These are phyloP conservation scores for Dendrolimus pini DNA, from an alignment of 2,888 invertebrate species.

Conservation along the genomic window DNA sequence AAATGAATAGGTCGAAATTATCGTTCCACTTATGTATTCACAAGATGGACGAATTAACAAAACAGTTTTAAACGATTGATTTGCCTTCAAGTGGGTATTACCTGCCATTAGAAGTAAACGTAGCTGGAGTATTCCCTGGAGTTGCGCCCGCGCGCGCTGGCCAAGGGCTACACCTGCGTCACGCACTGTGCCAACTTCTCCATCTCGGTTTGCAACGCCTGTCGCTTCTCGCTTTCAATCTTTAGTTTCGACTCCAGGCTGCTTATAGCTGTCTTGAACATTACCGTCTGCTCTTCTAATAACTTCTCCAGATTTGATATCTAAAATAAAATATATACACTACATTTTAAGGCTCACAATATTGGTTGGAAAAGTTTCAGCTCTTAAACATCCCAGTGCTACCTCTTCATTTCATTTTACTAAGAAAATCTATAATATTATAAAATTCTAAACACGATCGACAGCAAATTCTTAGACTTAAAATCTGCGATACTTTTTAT, in stretches of 20 bases:
- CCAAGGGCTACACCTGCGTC: conserved; percentile 79
- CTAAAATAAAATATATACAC: conserved; percentile 28
- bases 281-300: conserved; percentile 75
- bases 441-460: too few relatives aligned
- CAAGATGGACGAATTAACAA: too few relatives aligned
- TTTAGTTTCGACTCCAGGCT: conserved; percentile 78
- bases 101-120: conserved; percentile 25
- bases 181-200: conserved; percentile 83
- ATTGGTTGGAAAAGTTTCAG: too few relatives aligned
- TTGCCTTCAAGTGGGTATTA: background rate
- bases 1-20: too few relatives aligned
- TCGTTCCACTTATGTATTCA: too few relatives aligned
- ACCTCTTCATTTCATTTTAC: too few relatives aligned
- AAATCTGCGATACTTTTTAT: too few relatives aligned
- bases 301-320: conserved; percentile 76
- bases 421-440: too few relatives aligned
- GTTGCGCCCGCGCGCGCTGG: conserved; percentile 18
- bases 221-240: conserved; percentile 79
- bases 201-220: conserved; percentile 79
- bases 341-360: too few relatives aligned
- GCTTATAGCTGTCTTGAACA: conserved; percentile 78
- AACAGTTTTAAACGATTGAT: too few relatives aligned
- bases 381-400: too few relatives aligned
- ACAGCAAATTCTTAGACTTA: too few relatives aligned
- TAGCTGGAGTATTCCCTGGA: conserved; percentile 33